These are phyloP conservation scores for Drosophila koepferae DNA, from an alignment of 2,888 invertebrate genomes.

Conservation along the genomic window DNA sequence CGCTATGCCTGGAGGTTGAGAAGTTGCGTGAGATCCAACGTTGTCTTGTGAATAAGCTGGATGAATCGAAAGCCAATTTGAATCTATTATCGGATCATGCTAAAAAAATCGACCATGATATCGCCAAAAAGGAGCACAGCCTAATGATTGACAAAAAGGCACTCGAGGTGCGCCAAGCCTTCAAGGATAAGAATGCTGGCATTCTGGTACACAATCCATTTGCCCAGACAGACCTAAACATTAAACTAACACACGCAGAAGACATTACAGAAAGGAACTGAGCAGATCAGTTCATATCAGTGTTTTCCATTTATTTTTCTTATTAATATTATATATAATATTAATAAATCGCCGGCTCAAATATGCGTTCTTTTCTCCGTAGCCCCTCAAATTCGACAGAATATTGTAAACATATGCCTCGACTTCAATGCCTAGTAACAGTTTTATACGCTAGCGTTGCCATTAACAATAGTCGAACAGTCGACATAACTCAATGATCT, in stretches of 20 bases:
- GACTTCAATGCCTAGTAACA: constrained; percentile 10
- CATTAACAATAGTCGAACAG: not conserved
- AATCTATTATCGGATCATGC: constrained; percentile 90
- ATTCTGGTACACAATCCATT: constrained; percentile 18
- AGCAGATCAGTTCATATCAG: no score
- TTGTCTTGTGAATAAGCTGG: constrained; percentile 88
- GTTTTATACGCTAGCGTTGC: constrained; percentile 2
- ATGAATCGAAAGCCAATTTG: constrained; percentile 90
- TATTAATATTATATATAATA: no score
- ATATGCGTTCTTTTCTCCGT: not conserved
- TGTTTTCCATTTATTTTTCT: not conserved
- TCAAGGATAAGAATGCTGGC: not conserved
- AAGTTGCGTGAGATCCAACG: constrained; percentile 89
- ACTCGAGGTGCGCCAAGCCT: constrained; percentile 77
- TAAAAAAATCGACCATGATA: constrained; percentile 88
- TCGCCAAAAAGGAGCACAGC: constrained; percentile 91
- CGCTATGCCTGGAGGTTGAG: constrained; percentile 90
- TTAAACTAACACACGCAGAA: constrained; percentile 9
- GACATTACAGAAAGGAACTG: constrained; percentile 1
- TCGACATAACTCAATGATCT: constrained; percentile 23
- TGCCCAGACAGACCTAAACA: constrained; percentile 36
- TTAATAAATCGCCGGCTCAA: not conserved
- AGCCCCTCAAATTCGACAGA: not conserved
- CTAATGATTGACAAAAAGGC: constrained; percentile 91
- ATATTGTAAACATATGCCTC: not conserved